Evolutionary conservation across 1,140 invertebrate species (phyloP).

Genomic region (Psix sp.): DNA sequence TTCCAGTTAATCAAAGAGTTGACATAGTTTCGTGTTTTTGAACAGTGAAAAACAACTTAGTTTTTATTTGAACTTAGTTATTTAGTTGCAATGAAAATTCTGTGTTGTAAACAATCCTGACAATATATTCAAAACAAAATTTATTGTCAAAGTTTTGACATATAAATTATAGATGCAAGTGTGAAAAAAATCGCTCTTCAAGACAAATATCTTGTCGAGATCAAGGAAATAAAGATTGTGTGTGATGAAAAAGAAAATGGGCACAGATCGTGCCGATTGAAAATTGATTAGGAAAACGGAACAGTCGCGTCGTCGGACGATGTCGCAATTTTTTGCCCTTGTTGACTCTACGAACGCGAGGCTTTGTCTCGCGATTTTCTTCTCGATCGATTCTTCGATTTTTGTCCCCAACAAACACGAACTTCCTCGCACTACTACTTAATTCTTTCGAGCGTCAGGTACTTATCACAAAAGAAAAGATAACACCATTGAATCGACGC

Average conservation of each 20-base stretch:
- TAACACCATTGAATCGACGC: constrained; percentile 25
- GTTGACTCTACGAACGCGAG: constrained; percentile 5
- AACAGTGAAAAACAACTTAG: no score
- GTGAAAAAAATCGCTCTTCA: constrained; percentile 5
- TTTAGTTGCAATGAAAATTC: no score
- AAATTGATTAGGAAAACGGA: constrained; percentile 63
- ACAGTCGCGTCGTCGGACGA: constrained; percentile 28
- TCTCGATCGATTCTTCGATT: constrained; percentile 4
- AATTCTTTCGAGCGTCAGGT: no score
- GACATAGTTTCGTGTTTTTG: no score
- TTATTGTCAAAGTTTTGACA: constrained; percentile 24
- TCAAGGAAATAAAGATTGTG: constrained; percentile 20
- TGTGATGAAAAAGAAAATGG: constrained; percentile 22
- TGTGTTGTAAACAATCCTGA: no score
- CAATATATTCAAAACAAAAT: no score
- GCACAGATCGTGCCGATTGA: constrained; percentile 61
- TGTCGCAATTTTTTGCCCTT: constrained; percentile 57
- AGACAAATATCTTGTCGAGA: constrained; percentile 23
- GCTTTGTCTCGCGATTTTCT: constrained; percentile 56
- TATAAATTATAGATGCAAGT: constrained; percentile 21
- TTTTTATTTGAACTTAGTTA: no score
- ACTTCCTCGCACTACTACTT: no score
- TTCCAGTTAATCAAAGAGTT: background rate
- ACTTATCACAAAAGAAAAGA: constrained; percentile 7
- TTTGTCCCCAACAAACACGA: no score